phyloP scores from a whole-genome alignment of 2,797 vertebrate species.

The Cheirogaleus major region DNA sequence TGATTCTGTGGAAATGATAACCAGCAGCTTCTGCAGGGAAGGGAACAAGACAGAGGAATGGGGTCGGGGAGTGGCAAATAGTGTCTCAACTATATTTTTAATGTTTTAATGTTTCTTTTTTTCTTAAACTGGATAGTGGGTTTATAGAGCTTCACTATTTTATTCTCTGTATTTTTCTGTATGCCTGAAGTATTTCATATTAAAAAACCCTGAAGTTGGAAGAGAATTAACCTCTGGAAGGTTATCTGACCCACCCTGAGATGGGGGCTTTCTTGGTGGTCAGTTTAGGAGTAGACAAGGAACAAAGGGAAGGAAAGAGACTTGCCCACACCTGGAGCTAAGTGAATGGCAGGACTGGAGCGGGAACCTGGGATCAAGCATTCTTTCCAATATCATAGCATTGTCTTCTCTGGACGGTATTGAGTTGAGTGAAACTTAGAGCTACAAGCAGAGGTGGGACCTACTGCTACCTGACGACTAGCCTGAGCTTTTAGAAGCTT shows the following conservation, averaged over 20 bases:
- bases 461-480: background rate
- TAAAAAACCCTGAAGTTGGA: background rate
- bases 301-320: background rate
- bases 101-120: background rate
- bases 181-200: background rate
- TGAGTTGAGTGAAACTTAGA: background rate
- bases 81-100: background rate
- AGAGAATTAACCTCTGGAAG: background rate
- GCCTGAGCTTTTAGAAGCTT: background rate
- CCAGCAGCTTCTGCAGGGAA: background rate
- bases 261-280: background rate
- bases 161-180: background rate
- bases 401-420: background rate
- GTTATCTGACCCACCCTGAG: background rate
- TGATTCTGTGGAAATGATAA: background rate
- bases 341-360: background rate
- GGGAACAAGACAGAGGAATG: background rate
- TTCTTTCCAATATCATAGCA: background rate
- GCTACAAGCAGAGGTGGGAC: background rate
- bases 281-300: background rate
- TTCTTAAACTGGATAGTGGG: background rate
- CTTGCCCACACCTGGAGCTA: background rate
- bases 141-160: constrained; percentile 10
- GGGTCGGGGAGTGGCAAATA: background rate
- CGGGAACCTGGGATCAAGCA: background rate